Evolutionary conservation across 2,888 invertebrate species (phyloP), one percentile per base, ranked within the genome.

Genomic region (Tetrapedia diversipes): DNA sequence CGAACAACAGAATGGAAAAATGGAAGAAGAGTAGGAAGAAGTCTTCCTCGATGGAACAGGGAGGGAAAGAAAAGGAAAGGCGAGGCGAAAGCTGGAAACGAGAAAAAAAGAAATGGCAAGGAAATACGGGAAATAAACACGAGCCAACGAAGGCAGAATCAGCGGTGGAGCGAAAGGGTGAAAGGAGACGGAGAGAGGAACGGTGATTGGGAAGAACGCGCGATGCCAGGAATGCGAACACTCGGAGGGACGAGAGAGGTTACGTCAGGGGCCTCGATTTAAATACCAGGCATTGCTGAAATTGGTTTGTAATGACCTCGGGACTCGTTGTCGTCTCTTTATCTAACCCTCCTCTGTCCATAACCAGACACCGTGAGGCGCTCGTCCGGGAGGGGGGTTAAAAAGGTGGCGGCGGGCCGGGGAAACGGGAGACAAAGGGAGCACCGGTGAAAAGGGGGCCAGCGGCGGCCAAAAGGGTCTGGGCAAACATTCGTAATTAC

Each of bases 271-370:
- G 83, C 83, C 85, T 87, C 89, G 86, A 87, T 89, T 90, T 87
- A 87, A 89, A 90, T 89, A 87, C 85, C 79, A 84, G 83, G 83
- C 88, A 88, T 89, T 84, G 89, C 80, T 89, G 87, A 87, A 89
- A 89, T 90, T 88, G 86, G 87, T 90, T 82, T 82, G 84, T 82
- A 83, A 85, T 86, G 88, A 89, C 87, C 89, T 79, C 73, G 75
- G 71, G 72, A 74, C 69, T 70, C 72, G 80, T 72, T 71, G 82
- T 75, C 80, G 70, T 74, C 79, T 82, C 83, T 84, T 80, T 82
- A 84, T 84, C 80, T 57, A 47, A 29, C n/a, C 69, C 72, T 56
- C 59, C 45, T 43, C 16, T 60, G 69, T 73, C 61, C 65, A 29
- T 61, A 61, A 59, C 51, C 75, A 49, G 68, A 76, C 71, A 63